Conservation (phyloP, 2,797 vertebrate genomes). For the Anisognathus igniventris region DNA sequence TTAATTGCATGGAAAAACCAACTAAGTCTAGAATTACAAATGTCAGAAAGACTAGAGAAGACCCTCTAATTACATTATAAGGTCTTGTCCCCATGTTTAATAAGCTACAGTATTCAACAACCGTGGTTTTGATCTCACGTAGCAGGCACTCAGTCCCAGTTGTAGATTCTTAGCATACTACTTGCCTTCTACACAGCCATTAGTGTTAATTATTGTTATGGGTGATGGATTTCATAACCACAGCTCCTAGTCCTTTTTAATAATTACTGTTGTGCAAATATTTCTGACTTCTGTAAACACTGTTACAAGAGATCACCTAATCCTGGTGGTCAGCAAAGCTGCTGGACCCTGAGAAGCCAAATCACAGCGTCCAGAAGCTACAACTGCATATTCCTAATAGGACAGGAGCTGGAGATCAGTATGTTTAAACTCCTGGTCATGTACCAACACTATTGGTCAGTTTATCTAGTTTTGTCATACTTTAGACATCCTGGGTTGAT, state of each 20-base stretch:
- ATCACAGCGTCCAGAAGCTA: background rate
- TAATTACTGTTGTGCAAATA: slow-evolving; percentile 35
- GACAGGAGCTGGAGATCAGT: background rate
- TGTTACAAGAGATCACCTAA: background rate
- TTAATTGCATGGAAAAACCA: background rate
- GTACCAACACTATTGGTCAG: background rate
- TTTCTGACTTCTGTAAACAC: slow-evolving; percentile 22
- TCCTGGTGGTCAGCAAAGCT: background rate
- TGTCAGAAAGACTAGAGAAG: background rate
- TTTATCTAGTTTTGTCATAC: background rate
- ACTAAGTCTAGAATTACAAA: background rate
- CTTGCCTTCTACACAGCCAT: background rate
- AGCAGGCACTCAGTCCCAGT: background rate
- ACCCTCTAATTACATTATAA: background rate
- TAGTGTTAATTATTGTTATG: slow-evolving; percentile 44
- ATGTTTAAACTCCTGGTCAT: background rate
- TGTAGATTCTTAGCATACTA: background rate
- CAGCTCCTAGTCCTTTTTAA: slow-evolving; percentile 10
- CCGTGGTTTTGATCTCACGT: background rate
- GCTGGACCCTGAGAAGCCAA: background rate
- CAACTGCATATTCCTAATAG: background rate
- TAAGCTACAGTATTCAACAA: background rate
- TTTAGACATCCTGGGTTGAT: slow-evolving; percentile 3
- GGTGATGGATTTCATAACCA: slow-evolving; percentile 25
- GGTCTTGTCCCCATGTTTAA: background rate